These are phyloP conservation scores for Nansenia antarctica DNA, from an alignment of 2,113 vertebrate species.

Conservation along the genomic window DNA sequence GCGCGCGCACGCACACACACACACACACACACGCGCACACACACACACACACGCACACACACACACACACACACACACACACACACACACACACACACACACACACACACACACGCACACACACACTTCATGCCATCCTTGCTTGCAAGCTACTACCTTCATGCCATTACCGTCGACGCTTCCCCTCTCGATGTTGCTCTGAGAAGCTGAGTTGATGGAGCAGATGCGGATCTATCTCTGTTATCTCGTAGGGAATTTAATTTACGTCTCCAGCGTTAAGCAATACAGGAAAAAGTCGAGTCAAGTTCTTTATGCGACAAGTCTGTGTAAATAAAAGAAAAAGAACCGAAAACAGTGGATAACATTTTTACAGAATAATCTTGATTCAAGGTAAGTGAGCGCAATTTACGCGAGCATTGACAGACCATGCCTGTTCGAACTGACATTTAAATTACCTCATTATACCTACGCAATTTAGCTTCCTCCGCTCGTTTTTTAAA, in stretches of 20 bases:
- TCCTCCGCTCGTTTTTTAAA: no score
- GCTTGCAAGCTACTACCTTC: slow-evolving; percentile 52
- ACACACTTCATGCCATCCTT: slow-evolving; percentile 20
- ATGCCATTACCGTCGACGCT: slow-evolving; percentile 50
- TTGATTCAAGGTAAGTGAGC: slow-evolving; percentile 60
- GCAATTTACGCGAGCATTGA: no score
- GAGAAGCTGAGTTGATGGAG: slow-evolving; percentile 63
- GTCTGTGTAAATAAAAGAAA: neutral
- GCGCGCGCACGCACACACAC: slow-evolving; percentile 7
- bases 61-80: slow-evolving; percentile 9
- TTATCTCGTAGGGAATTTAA: slow-evolving; percentile 29
- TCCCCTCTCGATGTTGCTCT: slow-evolving; percentile 58
- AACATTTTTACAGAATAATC: slow-evolving; percentile 10
- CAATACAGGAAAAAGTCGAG: slow-evolving; percentile 31
- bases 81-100: slow-evolving; percentile 3
- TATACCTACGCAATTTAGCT: no score
- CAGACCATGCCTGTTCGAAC: neutral
- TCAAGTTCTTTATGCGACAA: slow-evolving; percentile 20
- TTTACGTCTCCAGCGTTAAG: neutral
- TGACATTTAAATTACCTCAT: neutral
- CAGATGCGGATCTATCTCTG: slow-evolving; percentile 55
- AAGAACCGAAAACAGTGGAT: slow-evolving; percentile 15
- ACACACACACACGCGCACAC: neutral
- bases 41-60: slow-evolving; percentile 3
- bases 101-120: slow-evolving; percentile 4